phyloP scores from a whole-genome alignment of 2,113 vertebrate genomes.

The Gila orcuttii region DNA sequence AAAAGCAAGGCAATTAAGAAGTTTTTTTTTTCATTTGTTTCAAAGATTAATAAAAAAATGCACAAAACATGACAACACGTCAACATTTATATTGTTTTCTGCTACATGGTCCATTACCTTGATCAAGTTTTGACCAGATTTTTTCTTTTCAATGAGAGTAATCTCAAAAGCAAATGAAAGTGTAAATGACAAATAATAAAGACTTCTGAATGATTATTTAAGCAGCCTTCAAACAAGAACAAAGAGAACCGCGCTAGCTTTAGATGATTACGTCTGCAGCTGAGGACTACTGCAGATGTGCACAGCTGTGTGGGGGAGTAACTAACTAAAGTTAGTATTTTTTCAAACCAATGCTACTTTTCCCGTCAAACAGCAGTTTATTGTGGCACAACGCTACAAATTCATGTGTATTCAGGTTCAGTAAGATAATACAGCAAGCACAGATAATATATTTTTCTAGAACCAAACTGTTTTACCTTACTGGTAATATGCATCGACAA shows the following conservation, averaged over 20 bases:
- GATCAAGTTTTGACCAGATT: neutral
- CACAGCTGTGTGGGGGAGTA: constrained; percentile 13
- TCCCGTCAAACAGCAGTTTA: no score
- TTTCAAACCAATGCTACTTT: neutral
- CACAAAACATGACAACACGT: neutral
- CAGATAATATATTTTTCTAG: neutral
- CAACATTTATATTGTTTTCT: neutral
- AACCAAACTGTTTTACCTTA: neutral
- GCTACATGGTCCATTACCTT: neutral
- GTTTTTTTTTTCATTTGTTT: neutral
- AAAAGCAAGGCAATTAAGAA: neutral
- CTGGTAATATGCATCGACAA: neutral
- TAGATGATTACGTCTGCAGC: neutral
- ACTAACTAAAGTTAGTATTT: neutral
- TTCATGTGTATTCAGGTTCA: no score
- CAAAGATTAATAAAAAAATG: neutral
- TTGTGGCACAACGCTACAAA: no score
- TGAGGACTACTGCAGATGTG: constrained; percentile 31
- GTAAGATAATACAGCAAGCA: no score
- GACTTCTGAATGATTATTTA: neutral
- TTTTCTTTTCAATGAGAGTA: neutral
- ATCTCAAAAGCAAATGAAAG: neutral
- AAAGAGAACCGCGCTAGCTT: neutral
- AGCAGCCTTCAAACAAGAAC: neutral
- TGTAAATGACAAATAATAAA: neutral